Percentiles rank a stretch among this genome's conserved stretches.
Conservation (phyloP, 2,113 vertebrate species). For the Chloebia gouldiae region DNA sequence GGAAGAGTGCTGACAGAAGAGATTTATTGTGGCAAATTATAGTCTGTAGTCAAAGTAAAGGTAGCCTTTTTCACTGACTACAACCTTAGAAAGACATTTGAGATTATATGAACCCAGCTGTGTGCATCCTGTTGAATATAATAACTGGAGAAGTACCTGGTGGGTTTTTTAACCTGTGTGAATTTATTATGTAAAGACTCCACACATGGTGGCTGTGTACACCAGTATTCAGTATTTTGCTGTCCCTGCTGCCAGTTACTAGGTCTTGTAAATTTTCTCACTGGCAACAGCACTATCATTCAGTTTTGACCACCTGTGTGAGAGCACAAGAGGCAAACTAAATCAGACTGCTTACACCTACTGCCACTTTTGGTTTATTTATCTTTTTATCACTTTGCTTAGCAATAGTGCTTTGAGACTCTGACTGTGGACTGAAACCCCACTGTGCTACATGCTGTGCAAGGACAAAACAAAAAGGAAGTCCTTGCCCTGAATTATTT, state of each 20-base stretch:
- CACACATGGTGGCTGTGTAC: background rate
- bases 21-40: background rate
- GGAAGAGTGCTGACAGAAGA: background rate
- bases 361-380: background rate
- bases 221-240: background rate
- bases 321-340: background rate
- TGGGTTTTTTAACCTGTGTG: background rate
- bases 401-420: background rate
- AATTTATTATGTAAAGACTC: background rate
- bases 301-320: background rate
- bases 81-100: background rate
- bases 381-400: background rate
- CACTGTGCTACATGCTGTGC: background rate
- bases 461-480: background rate
- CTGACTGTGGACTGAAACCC: background rate
- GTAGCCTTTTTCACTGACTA: background rate
- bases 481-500: background rate
- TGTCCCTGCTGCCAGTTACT: background rate
- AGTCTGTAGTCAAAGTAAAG: background rate
- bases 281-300: background rate
- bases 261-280: background rate
- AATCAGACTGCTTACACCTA: background rate
- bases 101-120: background rate
- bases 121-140: background rate
- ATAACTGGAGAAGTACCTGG: accelerated